phyloP scores from a whole-genome alignment of 2,888 invertebrate genomes.

The Urechis unicinctus region DNA sequence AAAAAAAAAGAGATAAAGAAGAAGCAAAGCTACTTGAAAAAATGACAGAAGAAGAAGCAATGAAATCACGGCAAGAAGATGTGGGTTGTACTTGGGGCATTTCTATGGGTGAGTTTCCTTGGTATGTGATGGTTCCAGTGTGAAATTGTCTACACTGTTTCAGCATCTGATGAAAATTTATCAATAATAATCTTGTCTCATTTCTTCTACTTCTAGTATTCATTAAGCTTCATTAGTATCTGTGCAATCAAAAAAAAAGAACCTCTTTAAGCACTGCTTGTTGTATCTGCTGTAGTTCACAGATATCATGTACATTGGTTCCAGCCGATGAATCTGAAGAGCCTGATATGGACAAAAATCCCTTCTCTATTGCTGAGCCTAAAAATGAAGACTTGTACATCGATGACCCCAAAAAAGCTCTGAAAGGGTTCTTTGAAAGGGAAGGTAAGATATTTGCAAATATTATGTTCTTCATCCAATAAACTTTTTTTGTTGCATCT shows the following conservation, averaged over 20 bases:
- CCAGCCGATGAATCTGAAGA: slow-evolving; percentile 25
- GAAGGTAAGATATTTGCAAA: slow-evolving; percentile 59
- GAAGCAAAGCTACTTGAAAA: slow-evolving; percentile 40
- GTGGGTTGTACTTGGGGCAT: slow-evolving; percentile 88
- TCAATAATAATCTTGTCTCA: slow-evolving; percentile 1
- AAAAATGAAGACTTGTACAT: slow-evolving; percentile 78
- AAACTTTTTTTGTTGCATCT: no score
- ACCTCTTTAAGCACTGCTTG: no score
- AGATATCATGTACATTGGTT: neutral
- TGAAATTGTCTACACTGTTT: no score
- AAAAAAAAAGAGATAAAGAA: slow-evolving; percentile 34
- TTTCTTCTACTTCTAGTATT: no score
- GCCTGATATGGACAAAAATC: slow-evolving; percentile 31
- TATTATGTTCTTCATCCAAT: neutral
- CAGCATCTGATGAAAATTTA: no score
- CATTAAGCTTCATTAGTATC: no score
- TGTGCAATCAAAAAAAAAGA: no score
- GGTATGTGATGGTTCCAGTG: no score
- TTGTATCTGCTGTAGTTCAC: no score
- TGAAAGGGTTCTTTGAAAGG: slow-evolving; percentile 88
- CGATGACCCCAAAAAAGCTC: slow-evolving; percentile 90
- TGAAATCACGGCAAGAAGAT: slow-evolving; percentile 56
- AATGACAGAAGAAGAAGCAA: slow-evolving; percentile 44
- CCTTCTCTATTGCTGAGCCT: slow-evolving; percentile 29
- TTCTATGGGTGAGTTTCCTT: slow-evolving; percentile 60